A percentile compares a stretch with the other conserved stretches of the same genome.
Evolutionary conservation across 2,797 vertebrate genomes (phyloP).

Genomic region (Eidolon dupreanum): DNA sequence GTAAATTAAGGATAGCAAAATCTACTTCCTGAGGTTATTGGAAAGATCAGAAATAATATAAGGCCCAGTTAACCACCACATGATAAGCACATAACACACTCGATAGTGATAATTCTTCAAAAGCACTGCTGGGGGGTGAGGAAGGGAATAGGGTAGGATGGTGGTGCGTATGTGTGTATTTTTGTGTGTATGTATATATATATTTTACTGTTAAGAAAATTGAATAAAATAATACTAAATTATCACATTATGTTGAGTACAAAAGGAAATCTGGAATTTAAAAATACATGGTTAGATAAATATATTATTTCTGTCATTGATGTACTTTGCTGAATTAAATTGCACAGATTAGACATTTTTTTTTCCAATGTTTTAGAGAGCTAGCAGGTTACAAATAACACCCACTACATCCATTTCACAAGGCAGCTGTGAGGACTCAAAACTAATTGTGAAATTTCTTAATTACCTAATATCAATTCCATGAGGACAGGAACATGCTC

Average conservation of each 20-base stretch:
- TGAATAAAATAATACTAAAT: neutral
- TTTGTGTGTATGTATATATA: too few species aligned
- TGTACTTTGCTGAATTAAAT: neutral
- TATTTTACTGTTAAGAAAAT: neutral
- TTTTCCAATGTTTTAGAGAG: neutral
- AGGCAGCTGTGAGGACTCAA: neutral
- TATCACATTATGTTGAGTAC: neutral
- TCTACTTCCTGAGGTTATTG: neutral
- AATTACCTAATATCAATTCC: neutral
- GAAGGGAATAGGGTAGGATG: neutral
- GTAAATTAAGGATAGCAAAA: neutral
- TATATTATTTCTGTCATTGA: neutral
- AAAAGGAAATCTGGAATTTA: neutral
- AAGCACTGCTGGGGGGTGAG: neutral
- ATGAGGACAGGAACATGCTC: neutral
- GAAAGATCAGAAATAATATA: neutral
- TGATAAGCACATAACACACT: neutral
- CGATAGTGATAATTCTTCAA: neutral
- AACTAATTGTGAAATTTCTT: neutral
- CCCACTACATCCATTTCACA: neutral
- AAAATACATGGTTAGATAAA: conserved; percentile 21
- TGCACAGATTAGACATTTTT: neutral
- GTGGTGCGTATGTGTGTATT: too few species aligned
- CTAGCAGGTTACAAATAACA: neutral
- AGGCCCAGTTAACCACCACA: neutral